A percentile compares a stretch with the other conserved stretches of the same genome.
These are phyloP conservation scores for Drosophila parabipectinata DNA, from an alignment of 1,140 invertebrate species.

Conservation along the genomic window DNA sequence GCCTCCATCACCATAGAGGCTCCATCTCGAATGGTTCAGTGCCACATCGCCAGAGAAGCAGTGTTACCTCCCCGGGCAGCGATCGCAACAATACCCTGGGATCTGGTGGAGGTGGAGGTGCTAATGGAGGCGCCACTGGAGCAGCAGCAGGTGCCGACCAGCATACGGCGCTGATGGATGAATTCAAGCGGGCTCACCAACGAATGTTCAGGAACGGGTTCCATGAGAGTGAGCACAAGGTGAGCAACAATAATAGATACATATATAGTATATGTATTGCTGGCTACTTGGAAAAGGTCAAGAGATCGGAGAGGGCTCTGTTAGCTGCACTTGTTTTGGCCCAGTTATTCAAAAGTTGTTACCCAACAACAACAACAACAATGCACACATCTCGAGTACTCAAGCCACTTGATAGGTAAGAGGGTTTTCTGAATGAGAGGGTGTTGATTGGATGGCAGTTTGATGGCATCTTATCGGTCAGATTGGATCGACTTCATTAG, in stretches of 20 bases:
- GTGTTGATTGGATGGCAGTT: neutral
- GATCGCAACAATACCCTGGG: slow-evolving; percentile 40
- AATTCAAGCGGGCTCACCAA: slow-evolving; percentile 93
- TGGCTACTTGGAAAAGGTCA: slow-evolving; percentile 65
- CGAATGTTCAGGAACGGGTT: slow-evolving; percentile 90
- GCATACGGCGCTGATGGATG: slow-evolving; percentile 92
- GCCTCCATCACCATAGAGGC: slow-evolving; percentile 19
- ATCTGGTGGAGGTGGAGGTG: slow-evolving; percentile 8
- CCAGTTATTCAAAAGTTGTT: slow-evolving; percentile 5
- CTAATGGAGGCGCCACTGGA: neutral
- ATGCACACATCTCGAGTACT: slow-evolving; percentile 16
- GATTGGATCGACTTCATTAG: slow-evolving; percentile 1
- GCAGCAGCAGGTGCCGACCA: slow-evolving; percentile 86
- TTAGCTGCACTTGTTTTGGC: slow-evolving; percentile 47
- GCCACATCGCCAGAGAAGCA: slow-evolving; percentile 47
- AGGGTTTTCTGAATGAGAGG: neutral
- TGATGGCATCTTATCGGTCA: slow-evolving; percentile 35
- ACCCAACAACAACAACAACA: slow-evolving; percentile 13
- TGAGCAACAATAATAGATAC: slow-evolving; percentile 54
- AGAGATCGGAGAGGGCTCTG: slow-evolving; percentile 37
- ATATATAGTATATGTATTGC: slow-evolving; percentile 2
- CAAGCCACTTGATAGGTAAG: slow-evolving; percentile 17
- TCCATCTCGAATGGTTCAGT: neutral
- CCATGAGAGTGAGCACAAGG: slow-evolving; percentile 82
- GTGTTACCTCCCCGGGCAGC: slow-evolving; percentile 47